phyloP scores from a whole-genome alignment of 2,113 vertebrate species.

The Rana temporaria region DNA sequence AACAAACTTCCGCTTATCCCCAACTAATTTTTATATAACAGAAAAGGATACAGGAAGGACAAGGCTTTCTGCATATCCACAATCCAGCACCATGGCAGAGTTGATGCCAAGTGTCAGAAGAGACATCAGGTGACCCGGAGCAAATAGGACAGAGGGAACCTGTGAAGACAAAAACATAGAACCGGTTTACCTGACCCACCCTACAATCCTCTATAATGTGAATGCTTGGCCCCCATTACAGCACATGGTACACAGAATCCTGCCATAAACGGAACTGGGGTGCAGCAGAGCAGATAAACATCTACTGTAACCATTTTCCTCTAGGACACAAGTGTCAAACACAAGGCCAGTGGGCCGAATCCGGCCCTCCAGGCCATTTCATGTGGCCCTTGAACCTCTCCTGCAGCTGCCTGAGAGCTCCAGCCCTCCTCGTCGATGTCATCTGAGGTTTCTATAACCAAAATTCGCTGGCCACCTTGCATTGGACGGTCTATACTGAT shows the following conservation, averaged over 20 bases:
- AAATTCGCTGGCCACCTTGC: too few relatives aligned
- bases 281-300: background rate
- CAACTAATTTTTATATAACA: background rate
- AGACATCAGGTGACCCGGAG: conserved; percentile 95
- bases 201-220: background rate
- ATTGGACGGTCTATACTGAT: too few relatives aligned
- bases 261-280: background rate
- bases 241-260: background rate
- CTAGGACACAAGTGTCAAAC: too few relatives aligned
- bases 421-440: too few relatives aligned
- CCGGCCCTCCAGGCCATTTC: too few relatives aligned
- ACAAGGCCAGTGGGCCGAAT: too few relatives aligned
- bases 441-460: too few relatives aligned
- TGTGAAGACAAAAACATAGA: conserved; percentile 59
- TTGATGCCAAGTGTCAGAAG: conserved; percentile 93
- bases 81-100: conserved; percentile 96
- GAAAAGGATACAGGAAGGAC: conserved; percentile 94
- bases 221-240: background rate
- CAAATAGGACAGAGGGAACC: conserved; percentile 97
- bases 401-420: too few relatives aligned
- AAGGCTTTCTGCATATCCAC: conserved; percentile 92
- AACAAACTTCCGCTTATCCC: too few relatives aligned
- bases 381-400: too few relatives aligned
- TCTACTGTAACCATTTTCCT: too few relatives aligned
- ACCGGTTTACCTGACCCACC: background rate